A percentile compares a stretch with the other conserved stretches of the same genome.
Conservation (phyloP, 2,113 vertebrate genomes). For the Sardina pilchardus region DNA sequence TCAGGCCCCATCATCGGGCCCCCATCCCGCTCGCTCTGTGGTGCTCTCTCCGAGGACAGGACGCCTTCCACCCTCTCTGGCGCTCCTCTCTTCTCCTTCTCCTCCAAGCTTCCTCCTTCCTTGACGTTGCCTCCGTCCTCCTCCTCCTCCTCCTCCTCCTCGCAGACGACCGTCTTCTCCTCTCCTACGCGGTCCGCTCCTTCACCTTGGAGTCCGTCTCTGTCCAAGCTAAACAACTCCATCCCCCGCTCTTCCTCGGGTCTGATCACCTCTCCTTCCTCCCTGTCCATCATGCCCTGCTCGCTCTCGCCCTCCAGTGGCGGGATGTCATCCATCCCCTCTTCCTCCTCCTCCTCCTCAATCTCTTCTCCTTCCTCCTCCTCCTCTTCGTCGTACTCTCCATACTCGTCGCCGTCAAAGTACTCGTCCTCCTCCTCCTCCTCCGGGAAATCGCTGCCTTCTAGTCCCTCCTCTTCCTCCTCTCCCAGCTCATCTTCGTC, state of each 20-base stretch:
- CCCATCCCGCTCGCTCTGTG: neutral
- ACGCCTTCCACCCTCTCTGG: constrained; percentile 29
- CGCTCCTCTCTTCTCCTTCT: constrained; percentile 46
- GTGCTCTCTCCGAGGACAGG: neutral
- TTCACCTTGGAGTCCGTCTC: constrained; percentile 54
- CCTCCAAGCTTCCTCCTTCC: constrained; percentile 35
- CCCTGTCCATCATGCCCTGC: constrained; percentile 50
- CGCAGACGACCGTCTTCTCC: constrained; percentile 55
- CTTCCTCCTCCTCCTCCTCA: constrained; percentile 59
- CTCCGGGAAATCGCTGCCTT: constrained; percentile 72
- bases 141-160: constrained; percentile 46
- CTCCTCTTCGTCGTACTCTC: constrained; percentile 64
- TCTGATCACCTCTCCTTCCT: constrained; percentile 53
- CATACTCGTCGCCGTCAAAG: constrained; percentile 62
- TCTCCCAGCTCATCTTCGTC: constrained; percentile 79
- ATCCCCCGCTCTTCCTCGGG: constrained; percentile 40
- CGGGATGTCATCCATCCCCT: constrained; percentile 64
- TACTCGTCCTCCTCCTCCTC: constrained; percentile 70
- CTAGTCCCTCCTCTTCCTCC: constrained; percentile 74
- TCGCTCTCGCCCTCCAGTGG: constrained; percentile 66
- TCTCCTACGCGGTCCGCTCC: constrained; percentile 72
- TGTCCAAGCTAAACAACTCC: constrained; percentile 54
- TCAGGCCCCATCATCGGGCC: neutral
- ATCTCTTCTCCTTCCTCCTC: constrained; percentile 55
- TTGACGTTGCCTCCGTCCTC: constrained; percentile 55